Percentiles rank a stretch among this genome's conserved stretches.
These are phyloP conservation scores for Rhodinocichla rosea DNA, from an alignment of 2,113 vertebrate genomes.

Conservation along the genomic window DNA sequence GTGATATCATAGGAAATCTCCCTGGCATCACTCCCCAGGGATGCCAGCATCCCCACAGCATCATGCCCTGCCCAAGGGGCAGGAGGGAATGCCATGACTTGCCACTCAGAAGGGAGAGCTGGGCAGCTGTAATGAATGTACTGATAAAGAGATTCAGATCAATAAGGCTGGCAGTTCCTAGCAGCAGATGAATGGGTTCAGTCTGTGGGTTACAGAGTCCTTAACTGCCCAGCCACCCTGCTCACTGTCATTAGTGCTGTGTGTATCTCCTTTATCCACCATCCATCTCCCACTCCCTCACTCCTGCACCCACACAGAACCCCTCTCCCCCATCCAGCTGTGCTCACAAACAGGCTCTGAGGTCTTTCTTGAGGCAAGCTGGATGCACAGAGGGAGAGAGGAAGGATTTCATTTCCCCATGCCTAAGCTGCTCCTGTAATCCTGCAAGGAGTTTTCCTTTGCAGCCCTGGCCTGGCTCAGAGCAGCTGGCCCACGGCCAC, in stretches of 20 bases:
- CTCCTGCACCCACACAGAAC: neutral
- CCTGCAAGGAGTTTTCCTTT: neutral
- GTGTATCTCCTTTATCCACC: neutral
- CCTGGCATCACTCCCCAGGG: fast-evolving
- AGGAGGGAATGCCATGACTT: neutral
- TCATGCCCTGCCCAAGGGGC: neutral
- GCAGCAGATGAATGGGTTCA: neutral
- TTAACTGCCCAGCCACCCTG: neutral
- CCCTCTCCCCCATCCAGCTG: neutral
- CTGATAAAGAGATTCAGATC: conserved; percentile 32
- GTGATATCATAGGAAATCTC: neutral
- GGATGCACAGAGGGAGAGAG: neutral
- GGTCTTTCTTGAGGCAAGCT: neutral
- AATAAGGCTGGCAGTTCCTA: neutral
- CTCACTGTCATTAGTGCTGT: neutral
- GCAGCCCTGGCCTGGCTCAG: neutral
- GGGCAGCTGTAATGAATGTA: conserved; percentile 10
- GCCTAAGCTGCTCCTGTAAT: neutral
- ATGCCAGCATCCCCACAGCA: neutral
- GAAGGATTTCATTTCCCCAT: neutral
- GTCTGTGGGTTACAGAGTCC: neutral
- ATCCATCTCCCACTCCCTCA: neutral
- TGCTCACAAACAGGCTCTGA: neutral
- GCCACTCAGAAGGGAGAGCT: neutral
- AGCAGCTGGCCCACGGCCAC: neutral